phyloP scores from a whole-genome alignment of 1,140 invertebrate species.

The Gryon sp. region DNA sequence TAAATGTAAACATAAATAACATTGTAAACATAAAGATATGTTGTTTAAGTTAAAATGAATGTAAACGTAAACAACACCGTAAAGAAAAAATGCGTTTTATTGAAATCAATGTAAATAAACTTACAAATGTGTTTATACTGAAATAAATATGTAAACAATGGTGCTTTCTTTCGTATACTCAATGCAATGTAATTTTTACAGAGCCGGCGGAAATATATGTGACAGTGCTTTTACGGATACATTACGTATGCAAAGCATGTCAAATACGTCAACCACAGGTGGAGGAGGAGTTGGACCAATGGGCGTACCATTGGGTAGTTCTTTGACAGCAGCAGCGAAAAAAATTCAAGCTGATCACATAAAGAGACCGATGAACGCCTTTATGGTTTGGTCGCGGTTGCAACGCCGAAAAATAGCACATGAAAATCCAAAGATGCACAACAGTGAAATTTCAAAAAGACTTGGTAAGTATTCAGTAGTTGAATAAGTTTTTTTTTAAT shows the following conservation, averaged over 20 bases:
- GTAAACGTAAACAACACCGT: no score
- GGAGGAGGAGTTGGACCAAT: conserved; percentile 72
- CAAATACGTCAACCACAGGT: conserved; percentile 73
- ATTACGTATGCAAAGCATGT: conserved; percentile 76
- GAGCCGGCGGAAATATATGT: conserved; percentile 80
- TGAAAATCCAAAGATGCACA: conserved; percentile 99
- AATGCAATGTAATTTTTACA: conserved; percentile 65
- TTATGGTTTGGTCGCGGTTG: conserved; percentile 95
- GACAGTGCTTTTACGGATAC: conserved; percentile 77
- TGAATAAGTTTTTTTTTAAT: no score
- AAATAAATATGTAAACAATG: conserved; percentile 7
- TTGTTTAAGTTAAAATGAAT: no score
- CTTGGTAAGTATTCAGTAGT: conserved; percentile 81
- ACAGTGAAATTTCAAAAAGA: conserved; percentile 95
- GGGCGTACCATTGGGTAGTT: conserved; percentile 71
- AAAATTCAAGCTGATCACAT: conserved; percentile 81
- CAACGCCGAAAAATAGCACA: conserved; percentile 97
- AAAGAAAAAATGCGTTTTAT: no score
- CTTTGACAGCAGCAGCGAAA: conserved; percentile 70
- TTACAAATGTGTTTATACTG: no score
- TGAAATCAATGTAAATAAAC: no score
- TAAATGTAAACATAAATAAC: no score
- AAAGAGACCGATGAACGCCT: conserved; percentile 93
- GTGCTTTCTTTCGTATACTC: background rate
- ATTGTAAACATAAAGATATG: no score